Percentiles rank a stretch among this genome's conserved stretches.
Evolutionary conservation across 2,797 vertebrate species (phyloP).

Genomic region (Luscinia luscinia): DNA sequence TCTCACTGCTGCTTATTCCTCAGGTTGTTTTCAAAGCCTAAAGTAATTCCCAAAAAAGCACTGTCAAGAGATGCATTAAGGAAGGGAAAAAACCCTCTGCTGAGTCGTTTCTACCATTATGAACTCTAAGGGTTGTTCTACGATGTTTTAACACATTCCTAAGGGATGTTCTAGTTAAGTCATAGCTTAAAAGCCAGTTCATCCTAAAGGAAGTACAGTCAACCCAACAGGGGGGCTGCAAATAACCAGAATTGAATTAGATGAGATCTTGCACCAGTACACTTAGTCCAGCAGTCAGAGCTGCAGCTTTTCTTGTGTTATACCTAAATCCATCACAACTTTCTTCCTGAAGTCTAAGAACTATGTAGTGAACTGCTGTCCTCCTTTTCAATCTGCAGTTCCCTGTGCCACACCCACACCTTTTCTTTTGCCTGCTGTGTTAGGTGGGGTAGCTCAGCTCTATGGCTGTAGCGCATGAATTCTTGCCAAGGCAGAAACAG

Average conservation of each 20-base stretch:
- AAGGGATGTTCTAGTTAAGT: not conserved
- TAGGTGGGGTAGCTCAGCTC: not conserved
- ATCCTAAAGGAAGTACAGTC: not conserved
- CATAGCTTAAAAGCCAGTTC: not conserved
- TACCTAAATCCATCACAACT: not conserved
- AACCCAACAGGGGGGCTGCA: not conserved
- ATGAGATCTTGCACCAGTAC: not conserved
- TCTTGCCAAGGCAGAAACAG: not conserved
- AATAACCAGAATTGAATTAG: not conserved
- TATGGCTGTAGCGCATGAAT: not conserved
- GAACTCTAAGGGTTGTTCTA: not conserved
- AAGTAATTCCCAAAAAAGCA: not conserved
- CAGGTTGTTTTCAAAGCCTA: conserved; percentile 23
- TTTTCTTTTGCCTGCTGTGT: not conserved
- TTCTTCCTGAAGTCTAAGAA: not conserved
- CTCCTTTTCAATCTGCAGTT: not conserved
- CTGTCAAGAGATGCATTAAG: conserved; percentile 27
- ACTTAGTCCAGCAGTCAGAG: not conserved
- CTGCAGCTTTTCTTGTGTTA: not conserved
- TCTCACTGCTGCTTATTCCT: not conserved
- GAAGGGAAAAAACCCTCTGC: not conserved
- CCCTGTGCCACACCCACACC: not conserved
- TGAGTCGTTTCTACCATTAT: not conserved
- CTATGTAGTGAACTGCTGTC: not conserved
- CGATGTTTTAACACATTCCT: not conserved